Conservation (phyloP, 2,113 vertebrate species). For the Dolichotis patagonum region DNA sequence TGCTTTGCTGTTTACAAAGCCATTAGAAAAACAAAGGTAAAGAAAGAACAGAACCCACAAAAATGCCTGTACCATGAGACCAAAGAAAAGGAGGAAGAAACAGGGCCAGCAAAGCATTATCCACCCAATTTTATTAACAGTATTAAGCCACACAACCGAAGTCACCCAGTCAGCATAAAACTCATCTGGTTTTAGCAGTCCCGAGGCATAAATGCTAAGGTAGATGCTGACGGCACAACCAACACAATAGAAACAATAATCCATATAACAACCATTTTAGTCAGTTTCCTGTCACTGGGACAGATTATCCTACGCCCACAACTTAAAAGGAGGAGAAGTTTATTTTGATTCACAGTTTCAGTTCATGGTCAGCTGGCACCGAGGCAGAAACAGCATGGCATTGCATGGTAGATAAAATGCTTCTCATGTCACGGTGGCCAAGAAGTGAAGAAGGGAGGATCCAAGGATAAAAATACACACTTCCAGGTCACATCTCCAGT, state of each 20-base stretch:
- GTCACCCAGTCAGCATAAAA: slow-evolving; percentile 35
- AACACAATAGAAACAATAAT: not conserved
- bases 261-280: not conserved
- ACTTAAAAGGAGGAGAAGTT: not conserved
- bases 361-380: not conserved
- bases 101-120: not conserved
- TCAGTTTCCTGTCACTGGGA: not conserved
- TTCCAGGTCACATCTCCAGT: not conserved
- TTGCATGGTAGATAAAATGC: not conserved
- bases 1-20: not conserved
- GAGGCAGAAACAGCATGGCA: not conserved
- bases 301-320: not conserved
- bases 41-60: not conserved
- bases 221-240: not conserved
- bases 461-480: not conserved
- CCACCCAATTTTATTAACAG: not conserved
- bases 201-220: not conserved
- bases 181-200: not conserved
- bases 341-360: not conserved
- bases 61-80: not conserved
- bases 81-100: slow-evolving; percentile 22
- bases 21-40: slow-evolving; percentile 43
- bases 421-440: not conserved
- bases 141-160: not conserved
- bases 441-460: not conserved